Base-by-base conservation (phyloP, 2,888 invertebrate species). In the Cremastobaeus sp. region DNA sequence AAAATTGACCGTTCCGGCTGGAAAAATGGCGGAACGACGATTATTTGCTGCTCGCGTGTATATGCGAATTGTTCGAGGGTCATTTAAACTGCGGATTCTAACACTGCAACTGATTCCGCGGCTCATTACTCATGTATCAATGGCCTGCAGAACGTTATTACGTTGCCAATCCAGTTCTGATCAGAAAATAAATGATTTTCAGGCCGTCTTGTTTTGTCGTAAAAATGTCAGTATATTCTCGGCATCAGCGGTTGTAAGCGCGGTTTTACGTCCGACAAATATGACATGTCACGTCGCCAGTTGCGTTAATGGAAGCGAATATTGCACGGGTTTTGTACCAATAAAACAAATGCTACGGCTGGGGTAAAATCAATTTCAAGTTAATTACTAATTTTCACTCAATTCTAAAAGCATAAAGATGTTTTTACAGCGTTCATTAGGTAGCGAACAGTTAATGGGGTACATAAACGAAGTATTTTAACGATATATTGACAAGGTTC, bases 171-270 rank as follows among this genome's bases (percentile, higher is more conserved):
- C 43, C 18, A 52, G 45, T 54, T 54, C 28, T 52, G 25, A 43
- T 50, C 43, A 43, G 21, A 34, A 50, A 43, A 18, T 54, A 39
- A 52, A 54, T 45, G 64, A 45, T 54, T 54, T 43, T 54, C 41
- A 25, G 34, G 12, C 2, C 8, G 34, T 32, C 50, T 34, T 45
- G 47, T 35, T 45, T 17, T 1, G 54, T 41, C 30, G 30, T 30
- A 41, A 55, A 55, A 55, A 41, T 55, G 12, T 11, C 25, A 18
- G 15, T 14, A 11, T 25, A 37, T 52, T 8, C 18, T 39, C 18
- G 11, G 5, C n/a, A 8, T 25, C 15, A 17, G 25, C 37, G 25
- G 28, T 21, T 37, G 3, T 18, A 11, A 25, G 28, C 0, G 11
- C 11, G 12, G 28, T 18, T 54, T 54, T 54, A 54, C 15, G 12